Base-by-base conservation (phyloP, 2,113 vertebrate genomes). In the Atrichornis clamosus region DNA sequence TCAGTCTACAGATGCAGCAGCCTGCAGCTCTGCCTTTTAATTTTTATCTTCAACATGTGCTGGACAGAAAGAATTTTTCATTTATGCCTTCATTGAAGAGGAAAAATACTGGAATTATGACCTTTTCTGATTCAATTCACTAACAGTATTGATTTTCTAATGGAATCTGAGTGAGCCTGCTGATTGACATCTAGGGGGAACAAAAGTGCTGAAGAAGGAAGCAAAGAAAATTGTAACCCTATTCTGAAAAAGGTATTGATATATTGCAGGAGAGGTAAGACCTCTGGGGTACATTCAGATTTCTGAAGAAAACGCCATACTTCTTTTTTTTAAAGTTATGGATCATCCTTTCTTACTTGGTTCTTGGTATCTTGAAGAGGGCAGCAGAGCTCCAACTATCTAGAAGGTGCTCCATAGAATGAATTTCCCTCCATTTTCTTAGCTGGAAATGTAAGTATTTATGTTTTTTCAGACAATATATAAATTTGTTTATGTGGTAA, bases 101-200 rank as follows among this genome's bases (percentile, higher is more conserved):
- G 63, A 95, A 91, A 85, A 93, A 96, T 93, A 73, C 73, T 60
- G 47, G 77, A 92, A 69, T 93, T 92, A 90, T 94, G 86, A 94
- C 56, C 46, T 94, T 27, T 94, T 92, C 82, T 93, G 77, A 96
- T 86, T 97, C 82, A 87, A 76, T 97, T 97, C 92, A 91, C 93
- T 92, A 93, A 84, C 47, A 73, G 55, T 93, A 97, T 97, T 75
- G 80, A 97, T 97, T 96, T 96, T 77, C 93, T 91, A 97, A 97
- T 96, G 87, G 62, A 96, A 91, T 96, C 85, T 90, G 59, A 96
- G 58, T 72, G 64, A 96, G 84, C 86, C 92, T 93, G 73, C 58
- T 96, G 93, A 97, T 82, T 96, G 95, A 63, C 92, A 70, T 73
- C 49, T 70, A 83, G 82, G 22, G 69, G 30, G 24, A 87, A 70